Conservation (phyloP, 2,113 vertebrate species). For the Candoia aspera region DNA sequence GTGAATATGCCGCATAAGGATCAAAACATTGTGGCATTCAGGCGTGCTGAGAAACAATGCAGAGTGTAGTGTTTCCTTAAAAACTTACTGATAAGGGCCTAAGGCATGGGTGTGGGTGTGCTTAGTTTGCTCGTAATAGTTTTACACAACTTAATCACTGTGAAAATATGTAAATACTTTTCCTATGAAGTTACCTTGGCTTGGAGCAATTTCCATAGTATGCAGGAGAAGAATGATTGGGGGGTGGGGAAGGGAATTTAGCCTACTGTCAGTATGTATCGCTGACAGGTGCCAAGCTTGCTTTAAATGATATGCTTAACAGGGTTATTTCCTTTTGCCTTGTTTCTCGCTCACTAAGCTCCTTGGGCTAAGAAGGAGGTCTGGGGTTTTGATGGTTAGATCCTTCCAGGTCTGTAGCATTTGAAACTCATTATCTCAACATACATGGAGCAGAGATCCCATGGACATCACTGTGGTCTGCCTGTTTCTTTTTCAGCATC, state of each 20-base stretch:
- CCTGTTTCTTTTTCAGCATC: background rate
- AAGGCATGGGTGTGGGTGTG: background rate
- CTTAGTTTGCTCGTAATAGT: background rate
- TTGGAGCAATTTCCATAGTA: background rate
- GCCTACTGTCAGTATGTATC: background rate
- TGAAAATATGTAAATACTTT: background rate
- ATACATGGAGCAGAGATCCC: background rate
- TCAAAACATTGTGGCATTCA: background rate
- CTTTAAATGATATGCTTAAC: conserved; percentile 24
- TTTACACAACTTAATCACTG: background rate
- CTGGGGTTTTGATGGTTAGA: background rate
- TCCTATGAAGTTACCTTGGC: conserved; percentile 5
- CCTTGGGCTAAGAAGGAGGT: background rate
- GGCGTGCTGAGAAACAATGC: background rate
- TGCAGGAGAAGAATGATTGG: background rate
- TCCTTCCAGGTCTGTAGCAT: background rate
- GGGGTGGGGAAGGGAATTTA: background rate
- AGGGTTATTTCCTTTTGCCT: accelerated
- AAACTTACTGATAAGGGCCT: background rate
- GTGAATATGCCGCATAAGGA: background rate
- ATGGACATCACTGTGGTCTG: background rate
- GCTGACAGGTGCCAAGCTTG: background rate
- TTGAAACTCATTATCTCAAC: background rate
- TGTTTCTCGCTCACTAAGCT: background rate
- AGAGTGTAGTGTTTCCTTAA: background rate